These are phyloP conservation scores for Tolypeutes matacus DNA, from an alignment of 2,797 vertebrate genomes.

Conservation along the genomic window DNA sequence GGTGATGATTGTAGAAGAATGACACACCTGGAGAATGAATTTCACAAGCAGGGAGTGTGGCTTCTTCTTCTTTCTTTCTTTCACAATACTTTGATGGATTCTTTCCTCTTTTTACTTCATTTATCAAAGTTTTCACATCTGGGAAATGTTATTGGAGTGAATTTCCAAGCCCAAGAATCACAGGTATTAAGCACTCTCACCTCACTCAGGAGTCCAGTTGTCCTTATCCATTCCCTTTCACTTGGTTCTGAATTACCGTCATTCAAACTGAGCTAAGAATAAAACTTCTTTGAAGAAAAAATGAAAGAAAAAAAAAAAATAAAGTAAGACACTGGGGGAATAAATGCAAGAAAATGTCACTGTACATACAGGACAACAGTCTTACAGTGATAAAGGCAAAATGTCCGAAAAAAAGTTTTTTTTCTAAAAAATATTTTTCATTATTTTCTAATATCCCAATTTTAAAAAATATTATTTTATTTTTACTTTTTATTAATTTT, in stretches of 20 bases:
- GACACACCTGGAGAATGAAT: accelerated
- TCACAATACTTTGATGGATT: accelerated
- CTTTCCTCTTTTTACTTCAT: background rate
- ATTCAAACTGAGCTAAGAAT: background rate
- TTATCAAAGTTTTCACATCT: background rate
- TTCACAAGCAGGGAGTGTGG: accelerated
- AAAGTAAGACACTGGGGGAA: too few species aligned
- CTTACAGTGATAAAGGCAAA: too few species aligned
- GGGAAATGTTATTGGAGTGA: accelerated
- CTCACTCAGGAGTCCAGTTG: accelerated
- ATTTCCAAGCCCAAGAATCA: background rate
- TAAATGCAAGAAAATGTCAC: too few species aligned
- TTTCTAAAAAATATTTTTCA: too few species aligned
- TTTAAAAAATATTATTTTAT: too few species aligned
- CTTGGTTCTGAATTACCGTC: background rate
- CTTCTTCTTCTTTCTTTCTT: too few species aligned
- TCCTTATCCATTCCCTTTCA: background rate
- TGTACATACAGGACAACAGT: too few species aligned
- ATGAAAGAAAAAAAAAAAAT: too few species aligned
- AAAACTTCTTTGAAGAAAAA: too few species aligned
- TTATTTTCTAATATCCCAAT: too few species aligned
- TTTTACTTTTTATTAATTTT: too few species aligned
- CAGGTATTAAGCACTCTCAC: accelerated
- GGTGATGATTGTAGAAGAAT: accelerated
- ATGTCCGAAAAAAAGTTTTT: too few species aligned